Evolutionary conservation across 1,140 invertebrate genomes (phyloP).

Genomic region (Pseudomyrmex flavicornis): DNA sequence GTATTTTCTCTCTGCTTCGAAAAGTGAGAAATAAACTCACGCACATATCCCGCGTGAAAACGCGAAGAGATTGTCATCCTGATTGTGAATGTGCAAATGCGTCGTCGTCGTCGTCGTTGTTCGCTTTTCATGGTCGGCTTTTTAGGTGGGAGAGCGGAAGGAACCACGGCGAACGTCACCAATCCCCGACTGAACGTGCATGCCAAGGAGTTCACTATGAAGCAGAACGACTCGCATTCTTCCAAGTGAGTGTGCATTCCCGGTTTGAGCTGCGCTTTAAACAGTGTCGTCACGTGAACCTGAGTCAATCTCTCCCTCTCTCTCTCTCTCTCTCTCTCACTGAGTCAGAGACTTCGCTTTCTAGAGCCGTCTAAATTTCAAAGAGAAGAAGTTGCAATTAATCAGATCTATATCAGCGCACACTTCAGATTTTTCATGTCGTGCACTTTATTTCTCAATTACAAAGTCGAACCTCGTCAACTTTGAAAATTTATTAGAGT

Average conservation of each 20-base stretch:
- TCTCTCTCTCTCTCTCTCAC: too few species aligned
- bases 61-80: not conserved
- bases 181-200: conserved; percentile 90
- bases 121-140: conserved; percentile 30
- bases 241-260: conserved; percentile 85
- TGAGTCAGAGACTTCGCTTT: too few species aligned
- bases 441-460: too few species aligned
- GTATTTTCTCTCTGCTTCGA: conserved; percentile 64
- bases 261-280: too few species aligned
- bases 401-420: too few species aligned
- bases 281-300: too few species aligned
- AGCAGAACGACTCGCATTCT: conserved; percentile 87
- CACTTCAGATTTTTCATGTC: too few species aligned
- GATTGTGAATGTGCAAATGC: not conserved
- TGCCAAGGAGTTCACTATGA: conserved; percentile 94
- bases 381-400: too few species aligned
- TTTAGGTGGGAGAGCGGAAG: conserved; percentile 82
- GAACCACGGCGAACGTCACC: conserved; percentile 76
- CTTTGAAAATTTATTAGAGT: too few species aligned
- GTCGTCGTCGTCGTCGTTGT: not conserved
- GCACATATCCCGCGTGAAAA: not conserved
- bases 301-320: too few species aligned
- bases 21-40: not conserved
- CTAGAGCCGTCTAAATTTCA: too few species aligned
- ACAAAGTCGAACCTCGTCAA: too few species aligned